phyloP scores from a whole-genome alignment of 35 echinoderm and acorn worm genomes.

The Apostichopus japonicus region DNA sequence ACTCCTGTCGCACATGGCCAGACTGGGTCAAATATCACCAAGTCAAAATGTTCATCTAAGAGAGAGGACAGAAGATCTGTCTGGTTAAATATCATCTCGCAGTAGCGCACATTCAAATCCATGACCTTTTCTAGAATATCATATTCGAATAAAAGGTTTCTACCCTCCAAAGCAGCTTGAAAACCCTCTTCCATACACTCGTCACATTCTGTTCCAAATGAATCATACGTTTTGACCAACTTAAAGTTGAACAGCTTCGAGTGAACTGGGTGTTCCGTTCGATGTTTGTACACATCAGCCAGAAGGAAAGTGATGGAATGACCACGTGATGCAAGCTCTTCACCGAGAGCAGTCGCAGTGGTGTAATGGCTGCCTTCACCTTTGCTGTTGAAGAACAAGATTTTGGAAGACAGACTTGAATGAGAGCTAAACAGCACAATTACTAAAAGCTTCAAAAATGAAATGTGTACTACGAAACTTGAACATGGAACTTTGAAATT shows the following conservation, averaged over 20 bases:
- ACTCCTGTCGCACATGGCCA: conserved; percentile 7
- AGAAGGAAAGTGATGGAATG: conserved; percentile 63
- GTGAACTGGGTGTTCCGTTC: conserved; percentile 19
- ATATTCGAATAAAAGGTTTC: not conserved
- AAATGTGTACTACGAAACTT: too few species aligned
- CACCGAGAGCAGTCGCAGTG: conserved; percentile 24
- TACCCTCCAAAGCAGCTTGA: not conserved
- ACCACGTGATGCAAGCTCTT: conserved; percentile 46
- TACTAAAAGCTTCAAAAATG: too few species aligned
- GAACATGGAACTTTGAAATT: too few species aligned
- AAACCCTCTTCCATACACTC: not conserved
- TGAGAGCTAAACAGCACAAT: too few species aligned
- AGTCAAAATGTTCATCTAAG: not conserved
- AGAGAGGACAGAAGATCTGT: not conserved
- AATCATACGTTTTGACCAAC: not conserved
- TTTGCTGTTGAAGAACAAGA: conserved; percentile 32
- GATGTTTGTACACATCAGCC: conserved; percentile 24
- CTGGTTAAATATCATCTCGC: not conserved
- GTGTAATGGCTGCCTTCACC: conserved; percentile 74
- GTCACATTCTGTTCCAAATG: not conserved
- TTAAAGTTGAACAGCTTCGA: conserved; percentile 25
- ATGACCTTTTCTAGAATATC: not conserved
- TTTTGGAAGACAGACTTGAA: not conserved
- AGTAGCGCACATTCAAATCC: not conserved
- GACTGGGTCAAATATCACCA: not conserved